Conservation (phyloP, 2,113 vertebrate species). For the Dicentrarchus labrax region DNA sequence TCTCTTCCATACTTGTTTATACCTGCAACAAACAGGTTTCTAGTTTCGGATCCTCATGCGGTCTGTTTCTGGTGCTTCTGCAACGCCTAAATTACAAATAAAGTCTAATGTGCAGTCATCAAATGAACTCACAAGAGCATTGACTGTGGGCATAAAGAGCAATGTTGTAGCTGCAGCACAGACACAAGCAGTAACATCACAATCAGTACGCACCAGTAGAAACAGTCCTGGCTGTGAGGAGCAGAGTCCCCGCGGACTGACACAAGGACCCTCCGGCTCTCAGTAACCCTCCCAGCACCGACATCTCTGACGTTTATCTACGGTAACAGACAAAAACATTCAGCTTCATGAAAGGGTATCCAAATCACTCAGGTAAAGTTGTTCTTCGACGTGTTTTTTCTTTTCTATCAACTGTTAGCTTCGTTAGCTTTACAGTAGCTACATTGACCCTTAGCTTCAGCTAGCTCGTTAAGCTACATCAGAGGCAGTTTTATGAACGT, state of each 20-base stretch:
- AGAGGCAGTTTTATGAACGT: background rate
- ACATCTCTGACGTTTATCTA: slow-evolving; percentile 65
- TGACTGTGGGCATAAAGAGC: background rate
- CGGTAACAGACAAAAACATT: background rate
- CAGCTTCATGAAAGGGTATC: background rate
- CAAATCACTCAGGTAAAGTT: background rate
- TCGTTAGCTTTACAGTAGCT: background rate
- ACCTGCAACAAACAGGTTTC: background rate
- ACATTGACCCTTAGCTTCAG: slow-evolving; percentile 63
- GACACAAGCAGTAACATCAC: background rate
- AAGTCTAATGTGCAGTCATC: background rate
- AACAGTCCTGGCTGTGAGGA: slow-evolving; percentile 58
- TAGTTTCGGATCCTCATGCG: background rate
- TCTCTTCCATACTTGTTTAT: background rate
- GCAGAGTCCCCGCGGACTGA: slow-evolving; percentile 66
- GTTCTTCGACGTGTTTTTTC: background rate
- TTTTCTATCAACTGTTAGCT: background rate
- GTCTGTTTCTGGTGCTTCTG: background rate
- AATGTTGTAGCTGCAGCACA: background rate
- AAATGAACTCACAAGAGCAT: accelerated
- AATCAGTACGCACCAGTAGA: slow-evolving; percentile 65
- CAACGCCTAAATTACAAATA: background rate
- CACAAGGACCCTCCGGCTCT: slow-evolving; percentile 67
- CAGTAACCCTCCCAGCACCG: slow-evolving; percentile 65
- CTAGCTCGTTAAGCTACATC: slow-evolving; percentile 2